Evolutionary conservation across 2,888 invertebrate species (phyloP), one percentile per base, ranked within the genome.

Genomic region (Eledone cirrhosa): DNA sequence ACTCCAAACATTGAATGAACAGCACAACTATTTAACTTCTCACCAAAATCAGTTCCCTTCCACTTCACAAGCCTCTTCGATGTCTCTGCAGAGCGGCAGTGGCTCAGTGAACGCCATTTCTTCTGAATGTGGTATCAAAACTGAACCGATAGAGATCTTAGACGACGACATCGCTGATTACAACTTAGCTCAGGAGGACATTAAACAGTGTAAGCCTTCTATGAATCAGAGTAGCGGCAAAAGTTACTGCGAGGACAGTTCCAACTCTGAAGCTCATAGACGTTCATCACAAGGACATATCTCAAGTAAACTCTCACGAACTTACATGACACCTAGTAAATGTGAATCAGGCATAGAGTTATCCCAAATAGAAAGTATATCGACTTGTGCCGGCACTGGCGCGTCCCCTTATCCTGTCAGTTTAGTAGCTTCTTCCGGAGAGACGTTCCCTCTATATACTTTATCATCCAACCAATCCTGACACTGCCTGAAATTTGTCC

Each of bases 381-480:
- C 76, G 1, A 48, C 76, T 27, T n/a, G 48, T 48, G 47, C 72
- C 72, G n/a, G 47, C 19, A 41, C 76, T 16, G 29, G 48, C 24
- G 48, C 76, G 4, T 48, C 76, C 8, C 76, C 76, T 3, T 76
- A 76, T 76, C 76, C 76, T 7, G 76, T 76, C 48, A 76, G 76
- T 76, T 19, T 76, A 48, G 76, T 76, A 22, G 76, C 76, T 14
- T 76, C 76, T 24, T 76, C 76, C 2, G 76, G 76, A 48, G 76
- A 76, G 48, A 48, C 76, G 48, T 76, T 76, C 27, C 76, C 76
- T 1, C 76, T 76, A 27, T 76, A 76, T 48, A 48, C 76, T 16
- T 48, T 76, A 16, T 76, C 76, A 47, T 48, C 76, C 76, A 76
- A 76, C 8, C 76, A 76, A 48, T 48, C 76, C 47, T 76, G 48